These are phyloP conservation scores for Machaerirhynchus nigripectus DNA, from an alignment of 2,113 vertebrate genomes.

Conservation along the genomic window DNA sequence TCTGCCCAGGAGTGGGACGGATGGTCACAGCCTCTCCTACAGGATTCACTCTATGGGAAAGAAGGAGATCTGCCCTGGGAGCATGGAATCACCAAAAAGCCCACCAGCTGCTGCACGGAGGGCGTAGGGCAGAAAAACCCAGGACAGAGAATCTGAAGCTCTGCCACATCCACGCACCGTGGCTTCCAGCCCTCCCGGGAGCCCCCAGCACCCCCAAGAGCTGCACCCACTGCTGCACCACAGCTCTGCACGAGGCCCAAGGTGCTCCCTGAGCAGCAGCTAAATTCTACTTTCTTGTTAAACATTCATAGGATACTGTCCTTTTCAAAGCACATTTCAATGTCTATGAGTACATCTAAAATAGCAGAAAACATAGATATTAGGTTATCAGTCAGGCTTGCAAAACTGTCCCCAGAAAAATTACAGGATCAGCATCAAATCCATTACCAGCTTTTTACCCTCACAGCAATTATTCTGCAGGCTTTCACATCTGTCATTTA, in stretches of 20 bases:
- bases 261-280: background rate
- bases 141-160: background rate
- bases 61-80: background rate
- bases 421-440: background rate
- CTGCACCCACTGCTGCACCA: background rate
- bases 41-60: background rate
- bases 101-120: background rate
- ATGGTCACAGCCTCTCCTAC: background rate
- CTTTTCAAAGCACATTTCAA: background rate
- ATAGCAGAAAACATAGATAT: background rate
- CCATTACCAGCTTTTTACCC: background rate
- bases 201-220: accelerated
- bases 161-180: accelerated
- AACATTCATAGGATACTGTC: background rate
- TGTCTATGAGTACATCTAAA: background rate
- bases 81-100: background rate
- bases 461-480: background rate
- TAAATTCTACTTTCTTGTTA: background rate
- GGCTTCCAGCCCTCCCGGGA: accelerated
- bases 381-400: background rate
- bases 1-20: background rate
- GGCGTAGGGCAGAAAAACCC: background rate
- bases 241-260: accelerated
- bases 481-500: background rate
- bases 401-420: background rate